These are phyloP conservation scores for Anoplopoma fimbria DNA, from an alignment of 2,113 vertebrate species.

Conservation along the genomic window DNA sequence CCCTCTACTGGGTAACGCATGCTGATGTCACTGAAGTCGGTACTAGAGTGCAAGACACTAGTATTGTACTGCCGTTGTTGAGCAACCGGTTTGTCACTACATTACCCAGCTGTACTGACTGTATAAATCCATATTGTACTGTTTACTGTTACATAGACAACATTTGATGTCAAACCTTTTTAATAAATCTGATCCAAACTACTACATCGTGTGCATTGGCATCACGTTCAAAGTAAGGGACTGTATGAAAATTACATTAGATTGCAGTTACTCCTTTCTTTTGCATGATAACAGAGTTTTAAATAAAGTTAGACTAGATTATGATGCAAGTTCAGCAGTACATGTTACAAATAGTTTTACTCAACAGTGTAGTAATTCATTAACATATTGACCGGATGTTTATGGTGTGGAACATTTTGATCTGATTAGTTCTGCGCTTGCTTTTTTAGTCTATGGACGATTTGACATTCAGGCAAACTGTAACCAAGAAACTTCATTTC, in stretches of 20 bases:
- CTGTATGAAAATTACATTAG: background rate
- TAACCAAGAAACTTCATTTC: background rate
- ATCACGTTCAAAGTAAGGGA: background rate
- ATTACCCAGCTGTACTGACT: slow-evolving; percentile 8
- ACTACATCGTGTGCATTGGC: background rate
- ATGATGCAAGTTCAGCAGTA: background rate
- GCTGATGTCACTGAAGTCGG: background rate
- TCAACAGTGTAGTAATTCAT: no score
- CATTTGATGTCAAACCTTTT: slow-evolving; percentile 45
- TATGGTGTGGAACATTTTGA: background rate
- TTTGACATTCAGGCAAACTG: background rate
- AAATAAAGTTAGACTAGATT: no score
- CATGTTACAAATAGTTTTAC: background rate
- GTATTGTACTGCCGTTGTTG: background rate
- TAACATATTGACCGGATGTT: no score
- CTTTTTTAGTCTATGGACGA: background rate
- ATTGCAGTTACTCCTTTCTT: background rate
- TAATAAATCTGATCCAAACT: slow-evolving; percentile 60
- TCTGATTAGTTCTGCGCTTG: background rate
- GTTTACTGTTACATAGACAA: slow-evolving; percentile 21
- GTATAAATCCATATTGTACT: slow-evolving; percentile 26
- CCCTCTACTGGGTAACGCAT: slow-evolving; percentile 71
- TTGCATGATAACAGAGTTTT: background rate
- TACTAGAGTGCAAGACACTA: background rate
- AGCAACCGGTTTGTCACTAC: background rate